Percentiles rank a stretch among this genome's conserved stretches.
Conservation (phyloP, 2,888 invertebrate genomes). For the Clepsis dumicolana region DNA sequence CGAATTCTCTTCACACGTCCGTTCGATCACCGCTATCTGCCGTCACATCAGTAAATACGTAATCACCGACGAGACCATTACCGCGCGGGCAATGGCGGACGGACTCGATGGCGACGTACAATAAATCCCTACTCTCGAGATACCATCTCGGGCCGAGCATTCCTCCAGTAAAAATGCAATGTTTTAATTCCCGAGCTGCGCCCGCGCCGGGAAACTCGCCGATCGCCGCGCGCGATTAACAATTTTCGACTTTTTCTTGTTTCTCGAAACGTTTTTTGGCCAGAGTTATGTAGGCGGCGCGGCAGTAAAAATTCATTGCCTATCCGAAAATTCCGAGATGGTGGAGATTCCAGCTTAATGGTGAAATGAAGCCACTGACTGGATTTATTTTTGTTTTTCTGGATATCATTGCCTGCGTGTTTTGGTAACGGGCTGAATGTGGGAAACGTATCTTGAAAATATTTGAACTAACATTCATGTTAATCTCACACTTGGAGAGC, state of each 20-base stretch:
- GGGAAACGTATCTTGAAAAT: slow-evolving; percentile 31
- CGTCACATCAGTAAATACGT: slow-evolving; percentile 25
- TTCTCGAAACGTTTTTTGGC: slow-evolving; percentile 57
- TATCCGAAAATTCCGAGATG: slow-evolving; percentile 59
- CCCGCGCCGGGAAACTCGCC: slow-evolving; percentile 61
- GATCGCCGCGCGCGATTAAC: slow-evolving; percentile 62
- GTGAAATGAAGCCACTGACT: slow-evolving; percentile 65
- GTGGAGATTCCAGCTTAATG: slow-evolving; percentile 54
- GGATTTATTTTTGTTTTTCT: slow-evolving; percentile 33
- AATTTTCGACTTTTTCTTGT: slow-evolving; percentile 53
- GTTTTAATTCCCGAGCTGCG: slow-evolving; percentile 75
- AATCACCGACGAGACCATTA: slow-evolving; percentile 36
- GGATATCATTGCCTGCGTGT: slow-evolving; percentile 23
- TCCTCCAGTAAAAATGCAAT: slow-evolving; percentile 71
- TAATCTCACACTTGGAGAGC: not conserved
- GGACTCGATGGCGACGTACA: slow-evolving; percentile 23
- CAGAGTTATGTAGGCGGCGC: slow-evolving; percentile 64
- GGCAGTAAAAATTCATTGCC: slow-evolving; percentile 70
- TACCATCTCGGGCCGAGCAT: slow-evolving; percentile 56
- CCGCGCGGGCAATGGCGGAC: slow-evolving; percentile 21
- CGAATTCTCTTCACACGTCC: slow-evolving; percentile 24
- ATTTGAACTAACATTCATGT: not conserved
- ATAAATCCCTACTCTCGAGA: slow-evolving; percentile 58
- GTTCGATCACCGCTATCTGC: slow-evolving; percentile 26
- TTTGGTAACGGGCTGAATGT: slow-evolving; percentile 9